Evolutionary conservation across 2,797 vertebrate genomes (phyloP), one percentile per base, ranked within the genome.

Genomic region (Mus caroli): DNA sequence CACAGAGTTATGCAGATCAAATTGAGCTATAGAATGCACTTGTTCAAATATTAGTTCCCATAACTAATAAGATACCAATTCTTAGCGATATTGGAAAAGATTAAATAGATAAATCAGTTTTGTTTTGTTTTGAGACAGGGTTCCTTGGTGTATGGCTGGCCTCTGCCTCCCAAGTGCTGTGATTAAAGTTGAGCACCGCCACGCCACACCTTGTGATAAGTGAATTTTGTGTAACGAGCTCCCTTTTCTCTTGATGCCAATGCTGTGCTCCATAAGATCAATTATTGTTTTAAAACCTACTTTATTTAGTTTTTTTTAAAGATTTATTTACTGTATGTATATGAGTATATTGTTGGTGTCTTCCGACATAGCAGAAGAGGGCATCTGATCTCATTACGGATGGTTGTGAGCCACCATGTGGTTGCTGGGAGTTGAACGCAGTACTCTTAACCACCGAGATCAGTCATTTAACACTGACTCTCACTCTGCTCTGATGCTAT

Each of bases 171-270:
- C 0, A 0, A 67, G 31, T n/a, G 10, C 62, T 17, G 20, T 50
- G 64, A 24, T 54, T 69, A 71, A 52, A 86, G 34, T 50, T 1
- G 3, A 37, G 20, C 31, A 15, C 31, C 31, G 3, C 60, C 40
- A 40, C 31, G 3, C 40, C 40, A 40, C 24, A 12, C 60, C 60
- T 20, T 22, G 4, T 31, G 67, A 62, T 85, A 90, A 60, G 73
- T 91, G 84, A 92, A 88, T 94, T 95, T 95, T 88, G 43, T 84
- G 58, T 83, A 84, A 43, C 40, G 52, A 4, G 75, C 34, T 83
- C 10, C 40, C 24, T 95, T 92, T 79, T 34, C 83, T 82, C 13
- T 86, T 80, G 88, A 75, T 89, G 87, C 20, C 46, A 1, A 8
- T n/a, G 60, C 43, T 85, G 28, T 87, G 80, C 93, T 93, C 52